These are phyloP conservation scores for Chaenogobius annularis DNA, from an alignment of 2,113 vertebrate genomes.

Conservation along the genomic window DNA sequence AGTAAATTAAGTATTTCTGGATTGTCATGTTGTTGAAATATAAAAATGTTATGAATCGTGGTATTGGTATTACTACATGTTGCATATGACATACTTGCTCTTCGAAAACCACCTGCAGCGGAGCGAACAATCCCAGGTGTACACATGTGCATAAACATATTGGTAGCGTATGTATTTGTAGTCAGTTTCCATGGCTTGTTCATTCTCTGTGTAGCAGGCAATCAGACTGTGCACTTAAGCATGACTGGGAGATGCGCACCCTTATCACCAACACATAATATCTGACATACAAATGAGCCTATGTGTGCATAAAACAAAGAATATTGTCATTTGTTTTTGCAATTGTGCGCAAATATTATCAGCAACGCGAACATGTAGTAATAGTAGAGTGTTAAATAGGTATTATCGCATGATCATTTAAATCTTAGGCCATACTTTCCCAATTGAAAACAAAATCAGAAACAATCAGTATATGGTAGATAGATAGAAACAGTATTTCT, in stretches of 20 bases:
- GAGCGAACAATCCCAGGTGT: neutral
- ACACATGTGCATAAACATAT: neutral
- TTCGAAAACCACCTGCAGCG: slow-evolving; percentile 1
- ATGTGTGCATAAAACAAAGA: slow-evolving; percentile 37
- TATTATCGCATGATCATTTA: slow-evolving; percentile 2
- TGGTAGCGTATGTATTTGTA: slow-evolving; percentile 43
- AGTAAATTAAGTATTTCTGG: slow-evolving; percentile 24
- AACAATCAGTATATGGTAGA: too few relatives aligned
- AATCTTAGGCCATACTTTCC: neutral
- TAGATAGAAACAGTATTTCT: too few relatives aligned
- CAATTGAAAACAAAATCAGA: neutral
- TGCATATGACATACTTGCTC: neutral
- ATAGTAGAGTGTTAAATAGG: neutral
- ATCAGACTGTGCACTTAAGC: slow-evolving; percentile 60
- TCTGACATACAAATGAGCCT: slow-evolving; percentile 32
- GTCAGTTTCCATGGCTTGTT: slow-evolving; percentile 55
- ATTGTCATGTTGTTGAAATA: slow-evolving; percentile 13
- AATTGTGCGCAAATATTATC: neutral
- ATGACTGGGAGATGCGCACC: slow-evolving; percentile 44
- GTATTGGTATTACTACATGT: neutral
- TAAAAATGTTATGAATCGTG: neutral
- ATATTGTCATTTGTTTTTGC: slow-evolving; percentile 14
- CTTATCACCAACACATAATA: slow-evolving; percentile 33
- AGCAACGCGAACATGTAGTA: slow-evolving; percentile 3
- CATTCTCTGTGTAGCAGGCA: slow-evolving; percentile 53